Evolutionary conservation across 2,888 invertebrate species (phyloP).

Genomic region (Athalia cordata): DNA sequence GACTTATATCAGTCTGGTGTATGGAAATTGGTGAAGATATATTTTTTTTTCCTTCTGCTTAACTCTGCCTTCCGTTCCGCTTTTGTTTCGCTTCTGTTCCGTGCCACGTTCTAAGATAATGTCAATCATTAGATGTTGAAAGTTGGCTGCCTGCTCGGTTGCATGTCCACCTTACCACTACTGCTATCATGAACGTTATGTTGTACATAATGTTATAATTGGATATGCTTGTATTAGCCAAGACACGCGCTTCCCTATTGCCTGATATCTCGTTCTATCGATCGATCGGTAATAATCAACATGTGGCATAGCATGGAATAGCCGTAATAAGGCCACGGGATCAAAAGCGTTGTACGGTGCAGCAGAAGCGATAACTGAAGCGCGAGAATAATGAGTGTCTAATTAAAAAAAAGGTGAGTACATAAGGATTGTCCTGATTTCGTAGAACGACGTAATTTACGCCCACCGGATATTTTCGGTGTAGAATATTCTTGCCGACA

Average conservation of each 20-base stretch:
- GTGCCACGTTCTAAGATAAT: constrained; percentile 38
- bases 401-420: constrained; percentile 31
- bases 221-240: constrained; percentile 32
- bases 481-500: no score
- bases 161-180: constrained; percentile 12
- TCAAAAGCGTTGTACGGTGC: background rate
- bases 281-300: constrained; percentile 20
- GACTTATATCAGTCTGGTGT: no score
- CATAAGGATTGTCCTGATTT: constrained; percentile 27
- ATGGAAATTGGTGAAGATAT: background rate
- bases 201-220: background rate
- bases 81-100: constrained; percentile 26
- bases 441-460: constrained; percentile 3
- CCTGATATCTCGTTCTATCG: constrained; percentile 10
- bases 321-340: constrained; percentile 3
- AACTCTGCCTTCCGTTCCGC: constrained; percentile 13
- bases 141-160: constrained; percentile 35
- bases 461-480: no score
- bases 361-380: background rate
- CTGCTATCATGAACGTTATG: background rate
- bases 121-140: constrained; percentile 38
- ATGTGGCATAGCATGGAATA: background rate
- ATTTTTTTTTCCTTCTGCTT: constrained; percentile 3
- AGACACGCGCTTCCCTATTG: constrained; percentile 5
- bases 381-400: constrained; percentile 37